Evolutionary conservation across 2,113 vertebrate species (phyloP), one percentile per base, ranked within the genome.

Genomic region (Nyctereutes procyonoides): DNA sequence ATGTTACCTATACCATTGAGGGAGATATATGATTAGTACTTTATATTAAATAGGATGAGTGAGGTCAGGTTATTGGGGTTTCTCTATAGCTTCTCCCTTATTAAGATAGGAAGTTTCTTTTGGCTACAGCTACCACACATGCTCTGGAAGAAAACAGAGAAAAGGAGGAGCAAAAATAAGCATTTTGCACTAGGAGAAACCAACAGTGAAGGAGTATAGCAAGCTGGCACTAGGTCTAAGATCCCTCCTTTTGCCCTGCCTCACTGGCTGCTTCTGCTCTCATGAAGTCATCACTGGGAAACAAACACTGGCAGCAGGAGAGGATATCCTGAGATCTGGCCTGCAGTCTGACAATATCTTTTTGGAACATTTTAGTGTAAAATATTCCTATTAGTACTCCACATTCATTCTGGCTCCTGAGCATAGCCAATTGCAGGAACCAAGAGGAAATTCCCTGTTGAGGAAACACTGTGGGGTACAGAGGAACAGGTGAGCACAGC

Each of bases 371-470:
- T 17, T 8, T 26, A 76, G 48, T 71, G 58, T 85, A 94, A 95
- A 90, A 83, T 60, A 93, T 76, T 85, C 58, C 82, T 43, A 26
- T 83, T 79, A 85, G 71, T 85, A 67, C 83, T 71, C 58, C 2
- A 4, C 28, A 53, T 83, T 87, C 28, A 17, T 30, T 84, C 22
- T 86, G 63, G 65, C 74, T 65, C 13, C 43, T 67, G 15, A 43
- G 12, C 16, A 35, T 2, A 89, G 91, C 35, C 93, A 90, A 62
- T 8, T 43, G 17, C 56, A 15, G 32, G 9, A 94, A 62, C 88
- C 92, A 97, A 95, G 80, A 93, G 95, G 92, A 96, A 95, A 65
- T 79, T 95, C 88, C 88, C 88, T 58, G 74, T 90, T 93, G 79
- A 77, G 73, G 53, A 92, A 86, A 55, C 30, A 6, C 84, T 67